phyloP scores from a whole-genome alignment of 2,113 vertebrate genomes.

The Bos javanicus region DNA sequence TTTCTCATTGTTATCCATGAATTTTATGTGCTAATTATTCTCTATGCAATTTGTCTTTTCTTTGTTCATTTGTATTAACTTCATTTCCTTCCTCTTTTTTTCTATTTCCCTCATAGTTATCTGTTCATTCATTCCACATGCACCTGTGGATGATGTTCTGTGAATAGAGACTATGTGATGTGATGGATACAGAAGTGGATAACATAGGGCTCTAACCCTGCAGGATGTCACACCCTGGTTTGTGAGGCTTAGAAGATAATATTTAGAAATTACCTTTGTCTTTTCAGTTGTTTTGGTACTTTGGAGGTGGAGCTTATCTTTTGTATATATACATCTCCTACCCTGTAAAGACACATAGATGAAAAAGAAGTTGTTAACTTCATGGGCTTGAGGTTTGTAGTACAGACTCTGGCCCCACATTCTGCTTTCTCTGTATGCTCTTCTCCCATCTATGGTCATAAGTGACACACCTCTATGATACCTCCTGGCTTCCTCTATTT shows the following conservation, averaged over 20 bases:
- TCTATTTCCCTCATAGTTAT: background rate
- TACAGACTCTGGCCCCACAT: background rate
- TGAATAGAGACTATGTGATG: background rate
- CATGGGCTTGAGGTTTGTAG: background rate
- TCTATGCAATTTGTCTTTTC: background rate
- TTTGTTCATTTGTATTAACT: background rate
- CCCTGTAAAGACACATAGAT: no score
- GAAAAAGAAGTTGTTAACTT: background rate
- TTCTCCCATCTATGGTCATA: background rate
- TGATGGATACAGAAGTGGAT: background rate
- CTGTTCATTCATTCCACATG: background rate
- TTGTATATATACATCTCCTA: fast-evolving
- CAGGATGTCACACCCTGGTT: background rate
- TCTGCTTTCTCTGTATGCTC: background rate
- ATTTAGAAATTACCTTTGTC: background rate
- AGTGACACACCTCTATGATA: background rate
- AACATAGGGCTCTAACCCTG: background rate
- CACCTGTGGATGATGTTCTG: background rate
- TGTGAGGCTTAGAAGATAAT: background rate
- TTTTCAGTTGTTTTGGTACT: background rate
- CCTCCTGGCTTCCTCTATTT: background rate
- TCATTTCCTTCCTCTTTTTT: background rate
- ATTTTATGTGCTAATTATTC: constrained; percentile 2
- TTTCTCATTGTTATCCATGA: background rate
- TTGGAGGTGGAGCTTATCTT: background rate